These are phyloP conservation scores for Nymphalis io DNA, from an alignment of 1,140 invertebrate genomes.

Conservation along the genomic window DNA sequence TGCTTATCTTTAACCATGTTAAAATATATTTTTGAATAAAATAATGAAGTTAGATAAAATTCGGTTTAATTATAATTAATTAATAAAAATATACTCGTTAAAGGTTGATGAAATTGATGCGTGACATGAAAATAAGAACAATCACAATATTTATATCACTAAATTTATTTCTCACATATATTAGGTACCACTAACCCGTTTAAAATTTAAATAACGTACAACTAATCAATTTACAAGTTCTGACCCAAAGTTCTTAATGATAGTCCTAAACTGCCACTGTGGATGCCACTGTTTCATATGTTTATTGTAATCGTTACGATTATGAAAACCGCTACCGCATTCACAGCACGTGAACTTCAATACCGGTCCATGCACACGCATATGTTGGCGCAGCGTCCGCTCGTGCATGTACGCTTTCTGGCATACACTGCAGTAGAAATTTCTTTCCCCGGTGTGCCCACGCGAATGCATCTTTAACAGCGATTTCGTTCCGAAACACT, in stretches of 20 bases:
- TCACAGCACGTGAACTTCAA: conserved; percentile 80
- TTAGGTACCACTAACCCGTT: not conserved
- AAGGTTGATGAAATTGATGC: too few species aligned
- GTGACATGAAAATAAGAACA: not conserved
- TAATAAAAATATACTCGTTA: too few species aligned
- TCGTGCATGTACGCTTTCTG: conserved; percentile 84
- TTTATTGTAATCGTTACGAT: conserved; percentile 68
- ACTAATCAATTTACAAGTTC: conserved; percentile 38
- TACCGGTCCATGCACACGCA: conserved; percentile 83
- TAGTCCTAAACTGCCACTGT: conserved; percentile 65
- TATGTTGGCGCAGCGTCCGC: conserved; percentile 86
- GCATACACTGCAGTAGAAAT: conserved; percentile 82
- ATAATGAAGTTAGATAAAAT: too few species aligned
- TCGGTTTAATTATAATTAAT: too few species aligned
- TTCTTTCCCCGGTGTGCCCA: conserved; percentile 85
- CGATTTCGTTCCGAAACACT: conserved; percentile 81
- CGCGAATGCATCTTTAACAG: conserved; percentile 86
- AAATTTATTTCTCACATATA: not conserved
- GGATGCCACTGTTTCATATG: conserved; percentile 76
- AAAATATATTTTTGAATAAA: too few species aligned
- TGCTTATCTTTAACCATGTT: too few species aligned
- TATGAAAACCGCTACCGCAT: conserved; percentile 79
- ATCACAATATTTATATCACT: not conserved
- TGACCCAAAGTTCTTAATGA: conserved; percentile 53
- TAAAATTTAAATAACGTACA: not conserved